Evolutionary conservation across 1,140 invertebrate genomes (phyloP), one percentile per base, ranked within the genome.

Genomic region (Drosophila sechellia): DNA sequence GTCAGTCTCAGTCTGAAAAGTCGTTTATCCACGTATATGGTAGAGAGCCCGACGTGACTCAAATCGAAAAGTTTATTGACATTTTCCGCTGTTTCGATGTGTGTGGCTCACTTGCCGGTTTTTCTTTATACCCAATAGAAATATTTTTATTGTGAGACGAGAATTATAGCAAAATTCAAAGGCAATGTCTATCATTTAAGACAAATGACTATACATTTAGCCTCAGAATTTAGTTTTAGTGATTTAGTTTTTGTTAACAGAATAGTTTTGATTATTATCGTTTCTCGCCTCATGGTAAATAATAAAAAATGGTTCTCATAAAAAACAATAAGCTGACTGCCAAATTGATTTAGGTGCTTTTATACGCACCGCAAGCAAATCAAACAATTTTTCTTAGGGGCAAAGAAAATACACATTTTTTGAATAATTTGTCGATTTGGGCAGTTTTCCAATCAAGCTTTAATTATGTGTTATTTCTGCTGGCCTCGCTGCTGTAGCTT

Each of bases 51-150:
- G 35, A n/a, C 25, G 27, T 50, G 49, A 35, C 31, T 35, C 49
- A 52, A 59, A 74, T 58, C 31, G 46, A 55, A 61, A 78, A 68
- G 65, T 80, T 81, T 86, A 81, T 78, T 86, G 77, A 78, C 81
- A 76, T 69, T 77, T 57, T 66, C 40, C 50, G 27, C 56, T 58
- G 55, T 34, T 70, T 60, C 50, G 11, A 43, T 37, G 20, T 42
- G 48, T 37, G 15, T 42, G 54, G 40, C 48, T 70, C 15, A 37
- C 34, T 6, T 13, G 34, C 6, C 17, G 1, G 4, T 31, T 4
- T 49, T 49, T 4, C 17, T 15, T 59, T 65, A 13, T 61, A 15
- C 17, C 35, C 59, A 56, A 77, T 60, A n/a, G 12, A 45, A 46
- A 45, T 48, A 56, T 56, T 55, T 42, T 17, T 48, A 35, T 39